Base-by-base conservation (phyloP, 2,113 vertebrate species). In the Acrocephalus arundinaceus region DNA sequence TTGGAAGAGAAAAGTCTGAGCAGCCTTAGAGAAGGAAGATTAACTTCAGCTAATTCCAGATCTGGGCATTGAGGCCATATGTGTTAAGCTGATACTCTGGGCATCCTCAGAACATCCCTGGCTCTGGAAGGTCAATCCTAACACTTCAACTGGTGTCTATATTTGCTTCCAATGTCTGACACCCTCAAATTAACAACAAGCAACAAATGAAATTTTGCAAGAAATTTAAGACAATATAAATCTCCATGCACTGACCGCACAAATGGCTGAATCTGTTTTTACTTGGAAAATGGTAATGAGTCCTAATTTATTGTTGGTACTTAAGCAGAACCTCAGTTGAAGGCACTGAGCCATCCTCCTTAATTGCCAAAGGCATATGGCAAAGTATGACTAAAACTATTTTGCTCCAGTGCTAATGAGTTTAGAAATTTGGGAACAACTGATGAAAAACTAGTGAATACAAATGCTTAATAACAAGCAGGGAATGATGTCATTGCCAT, bases 331-430 rank as follows among this genome's bases (percentile, higher is more conserved):
- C 45, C 49, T 75, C 43, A 33, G 52, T 3, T 55, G 58, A 75
- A 89, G 81, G 28, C 6, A 9, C 54, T 55, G 65, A 91, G 81
- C 27, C 52, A 43, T 89, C 71, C 77, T 72, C 77, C 45, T 57
- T 82, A 87, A 85, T 68, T 85, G 81, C 66, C 70, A 72, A 87
- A 93, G 76, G 89, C 87, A 71, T 87, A 71, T 91, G 89, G 90
- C 67, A 70, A 94, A 91, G 71, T 75, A 87, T 68, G 71, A 85
- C 85, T 91, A n/a, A 33, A 95, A 76, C 54, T 82, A 65, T 91
- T 94, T 85, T 89, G 49, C 45, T 93, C 51, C 66, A 52, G 1
- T 82, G 73, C 35, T 91, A 82, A 95, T 70, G 78, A 79, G 62
- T 87, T 91, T 27, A 75, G 89, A 55, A 89, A 89, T 49, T 85